Base-by-base conservation (phyloP, 2,797 vertebrate species). In the Remorina albescens region DNA sequence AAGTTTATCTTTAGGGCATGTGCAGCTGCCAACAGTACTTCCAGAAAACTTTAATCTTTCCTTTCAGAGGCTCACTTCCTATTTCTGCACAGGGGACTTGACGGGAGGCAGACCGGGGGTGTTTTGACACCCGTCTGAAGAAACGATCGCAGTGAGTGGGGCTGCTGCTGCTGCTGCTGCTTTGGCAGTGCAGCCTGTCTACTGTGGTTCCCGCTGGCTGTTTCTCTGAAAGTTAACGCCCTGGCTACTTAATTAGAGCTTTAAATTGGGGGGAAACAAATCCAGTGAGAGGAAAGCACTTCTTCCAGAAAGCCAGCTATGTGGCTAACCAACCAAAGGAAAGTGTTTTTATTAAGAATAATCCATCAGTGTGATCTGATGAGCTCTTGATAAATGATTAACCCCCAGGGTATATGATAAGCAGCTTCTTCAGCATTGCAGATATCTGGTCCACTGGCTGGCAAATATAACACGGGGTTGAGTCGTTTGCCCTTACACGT, bases 21-120 rank as follows among this genome's bases (percentile, higher is more conserved):
- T 94, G 89, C 91, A 90, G 91, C 94, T 96, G 95, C 93, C 95
- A 96, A 88, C 92, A 93, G 92, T 87, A 91, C 94, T 95, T 95
- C 93, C 90, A 90, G 92, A 93, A 89, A 94, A 85, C 93, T 95
- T 96, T 95, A 96, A 96, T 97, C 95, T 96, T 92, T 92, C 92
- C 93, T 85, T 88, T 88, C 58, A 92, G 82, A 86, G 74, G 80
- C 91, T 95, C 94, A 93, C 89, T 93, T 95, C 90, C 93, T 87
- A 95, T 95, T 96, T 88, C 49, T 50, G 86, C 81, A 83, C 88
- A 82, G 90, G 83, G 78, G 87, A 88, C 93, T 93, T 95, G 95
- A 95, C 92, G 93, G 89, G 93, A 94, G 91, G 94, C 71, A 65
- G 88, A 83, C 92, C 81, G 91, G 90, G 92, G 91, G 82, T 93